phyloP scores from a whole-genome alignment of 2,797 vertebrate species.

The Acridotheres tristis region DNA sequence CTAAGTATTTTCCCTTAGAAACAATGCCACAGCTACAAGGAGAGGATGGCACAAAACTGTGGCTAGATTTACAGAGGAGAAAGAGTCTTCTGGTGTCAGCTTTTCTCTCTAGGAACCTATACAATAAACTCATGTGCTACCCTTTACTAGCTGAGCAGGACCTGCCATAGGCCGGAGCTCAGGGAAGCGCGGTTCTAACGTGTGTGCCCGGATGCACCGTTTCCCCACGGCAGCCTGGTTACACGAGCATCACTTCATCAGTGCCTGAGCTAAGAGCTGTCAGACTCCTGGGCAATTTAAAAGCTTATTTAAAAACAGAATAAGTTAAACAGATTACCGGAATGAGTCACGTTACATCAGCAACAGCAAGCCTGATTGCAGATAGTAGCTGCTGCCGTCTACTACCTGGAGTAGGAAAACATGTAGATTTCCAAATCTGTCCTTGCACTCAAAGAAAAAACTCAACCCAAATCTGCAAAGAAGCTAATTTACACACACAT shows the following conservation, averaged over 20 bases:
- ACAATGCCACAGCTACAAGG: not conserved
- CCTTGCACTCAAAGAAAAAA: not conserved
- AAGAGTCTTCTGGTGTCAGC: not conserved
- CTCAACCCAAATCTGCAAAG: not conserved
- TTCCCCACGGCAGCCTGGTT: not conserved
- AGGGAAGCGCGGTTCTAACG: fast-evolving
- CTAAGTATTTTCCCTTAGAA: slow-evolving; percentile 41
- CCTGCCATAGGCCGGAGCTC: not conserved
- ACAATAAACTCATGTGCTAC: not conserved
- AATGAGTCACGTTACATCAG: not conserved
- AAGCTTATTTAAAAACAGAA: slow-evolving; percentile 24
- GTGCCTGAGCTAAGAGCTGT: not conserved
- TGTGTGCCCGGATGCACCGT: not conserved
- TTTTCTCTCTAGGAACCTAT: not conserved
- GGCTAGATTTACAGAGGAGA: not conserved
- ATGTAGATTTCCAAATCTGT: not conserved
- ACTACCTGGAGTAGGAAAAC: not conserved
- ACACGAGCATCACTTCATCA: not conserved
- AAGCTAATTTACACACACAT: not conserved
- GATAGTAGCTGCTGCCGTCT: not conserved
- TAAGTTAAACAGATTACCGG: slow-evolving; percentile 22
- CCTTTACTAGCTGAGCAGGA: not conserved
- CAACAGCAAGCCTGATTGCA: not conserved
- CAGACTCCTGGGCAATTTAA: not conserved
- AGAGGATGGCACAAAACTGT: not conserved